phyloP scores from a whole-genome alignment of 1,140 invertebrate genomes.

The Drosophila biarmipes region DNA sequence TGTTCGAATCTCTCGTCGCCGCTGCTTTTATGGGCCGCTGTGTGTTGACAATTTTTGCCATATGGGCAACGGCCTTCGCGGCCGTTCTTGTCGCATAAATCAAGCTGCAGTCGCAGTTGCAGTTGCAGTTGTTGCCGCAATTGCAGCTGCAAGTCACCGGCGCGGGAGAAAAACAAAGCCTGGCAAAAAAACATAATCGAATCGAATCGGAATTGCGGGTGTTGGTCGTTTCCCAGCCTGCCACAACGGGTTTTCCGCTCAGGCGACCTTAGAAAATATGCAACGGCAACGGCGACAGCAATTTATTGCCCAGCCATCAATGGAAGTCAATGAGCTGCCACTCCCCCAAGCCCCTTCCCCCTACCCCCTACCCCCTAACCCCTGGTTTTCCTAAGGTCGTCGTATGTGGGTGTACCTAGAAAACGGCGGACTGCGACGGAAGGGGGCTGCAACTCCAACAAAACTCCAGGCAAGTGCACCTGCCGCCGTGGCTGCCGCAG shows the following conservation, averaged over 20 bases:
- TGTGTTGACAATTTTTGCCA: slow-evolving; percentile 81
- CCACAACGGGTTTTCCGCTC: slow-evolving; percentile 51
- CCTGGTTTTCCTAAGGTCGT: slow-evolving; percentile 46
- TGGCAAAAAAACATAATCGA: slow-evolving; percentile 30
- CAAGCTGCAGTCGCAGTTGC: slow-evolving; percentile 46
- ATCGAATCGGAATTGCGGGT: slow-evolving; percentile 65
- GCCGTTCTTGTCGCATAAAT: slow-evolving; percentile 74
- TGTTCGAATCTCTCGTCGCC: slow-evolving; percentile 59
- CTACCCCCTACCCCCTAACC: background rate
- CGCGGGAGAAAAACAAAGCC: slow-evolving; percentile 29
- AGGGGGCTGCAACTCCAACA: slow-evolving; percentile 7
- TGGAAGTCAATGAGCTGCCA: slow-evolving; percentile 55
- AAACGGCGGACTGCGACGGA: background rate
- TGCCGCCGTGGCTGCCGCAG: slow-evolving; percentile 37
- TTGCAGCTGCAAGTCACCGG: slow-evolving; percentile 53
- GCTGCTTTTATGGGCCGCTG: slow-evolving; percentile 56
- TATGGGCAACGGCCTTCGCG: slow-evolving; percentile 74
- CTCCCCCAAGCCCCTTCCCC: slow-evolving; percentile 9
- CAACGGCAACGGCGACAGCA: slow-evolving; percentile 62
- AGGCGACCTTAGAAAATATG: slow-evolving; percentile 78
- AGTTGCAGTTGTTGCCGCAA: slow-evolving; percentile 16
- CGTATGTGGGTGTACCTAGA: slow-evolving; percentile 58
- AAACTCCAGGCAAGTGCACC: slow-evolving; percentile 50
- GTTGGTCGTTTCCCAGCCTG: slow-evolving; percentile 55
- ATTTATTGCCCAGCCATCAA: slow-evolving; percentile 70